Conservation (phyloP, 2,797 vertebrate genomes). For the Anabacerthia variegaticeps region DNA sequence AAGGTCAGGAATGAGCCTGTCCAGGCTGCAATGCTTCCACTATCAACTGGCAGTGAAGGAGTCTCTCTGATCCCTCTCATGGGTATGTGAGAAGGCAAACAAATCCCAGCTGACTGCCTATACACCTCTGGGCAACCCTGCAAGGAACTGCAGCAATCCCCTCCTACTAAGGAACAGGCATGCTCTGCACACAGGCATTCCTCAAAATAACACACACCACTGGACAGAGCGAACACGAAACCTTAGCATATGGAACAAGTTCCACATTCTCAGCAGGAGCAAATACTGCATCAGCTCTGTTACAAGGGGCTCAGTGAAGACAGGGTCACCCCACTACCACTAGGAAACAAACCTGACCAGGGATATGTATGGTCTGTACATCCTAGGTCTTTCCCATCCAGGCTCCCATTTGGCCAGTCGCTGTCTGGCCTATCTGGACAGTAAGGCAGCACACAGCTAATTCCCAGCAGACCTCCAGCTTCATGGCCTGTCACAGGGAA, state of each 20-base stretch:
- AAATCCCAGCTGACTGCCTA: background rate
- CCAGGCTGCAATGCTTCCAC: background rate
- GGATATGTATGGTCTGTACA: fast-evolving
- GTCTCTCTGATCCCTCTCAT: fast-evolving
- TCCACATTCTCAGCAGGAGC: background rate
- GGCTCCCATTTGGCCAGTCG: fast-evolving
- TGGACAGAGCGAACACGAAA: background rate
- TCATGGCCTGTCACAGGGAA: fast-evolving
- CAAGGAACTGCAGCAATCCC: background rate
- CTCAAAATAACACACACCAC: background rate
- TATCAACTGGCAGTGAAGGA: background rate
- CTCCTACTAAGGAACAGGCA: background rate
- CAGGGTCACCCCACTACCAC: background rate
- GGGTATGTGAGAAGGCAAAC: background rate
- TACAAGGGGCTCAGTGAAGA: background rate
- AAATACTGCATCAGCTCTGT: background rate
- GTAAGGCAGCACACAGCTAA: background rate
- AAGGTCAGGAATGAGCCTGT: background rate
- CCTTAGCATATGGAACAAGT: background rate
- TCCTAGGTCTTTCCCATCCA: background rate
- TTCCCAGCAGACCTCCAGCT: background rate
- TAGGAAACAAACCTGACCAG: background rate
- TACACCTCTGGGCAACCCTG: background rate
- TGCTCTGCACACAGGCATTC: background rate
- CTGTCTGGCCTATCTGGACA: background rate